A percentile compares a stretch with the other conserved stretches of the same genome.
Evolutionary conservation across 2,888 invertebrate species (phyloP).

Genomic region (Drosophila acutilabella): DNA sequence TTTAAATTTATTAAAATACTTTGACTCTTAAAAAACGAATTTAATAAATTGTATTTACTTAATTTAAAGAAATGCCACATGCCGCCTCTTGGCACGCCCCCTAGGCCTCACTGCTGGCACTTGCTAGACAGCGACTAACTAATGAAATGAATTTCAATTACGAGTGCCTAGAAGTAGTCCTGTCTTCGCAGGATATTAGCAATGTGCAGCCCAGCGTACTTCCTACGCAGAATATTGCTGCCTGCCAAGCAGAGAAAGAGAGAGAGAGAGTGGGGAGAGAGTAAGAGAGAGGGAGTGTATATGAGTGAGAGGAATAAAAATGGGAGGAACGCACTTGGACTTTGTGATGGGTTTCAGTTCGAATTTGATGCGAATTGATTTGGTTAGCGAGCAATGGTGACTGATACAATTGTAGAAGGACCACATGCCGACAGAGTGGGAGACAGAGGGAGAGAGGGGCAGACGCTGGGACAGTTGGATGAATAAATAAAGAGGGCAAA

Average conservation of each 20-base stretch:
- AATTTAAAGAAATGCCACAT: constrained; percentile 22
- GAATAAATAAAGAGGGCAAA: constrained; percentile 78
- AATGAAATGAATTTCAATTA: constrained; percentile 76
- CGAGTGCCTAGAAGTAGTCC: constrained; percentile 36
- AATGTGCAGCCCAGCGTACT: constrained; percentile 74
- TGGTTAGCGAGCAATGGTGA: constrained; percentile 66
- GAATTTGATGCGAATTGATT: constrained; percentile 75
- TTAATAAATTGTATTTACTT: constrained; percentile 17
- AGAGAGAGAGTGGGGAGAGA: background rate
- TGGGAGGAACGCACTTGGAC: constrained; percentile 11
- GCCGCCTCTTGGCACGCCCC: background rate
- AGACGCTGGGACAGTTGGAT: constrained; percentile 61
- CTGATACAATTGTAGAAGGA: constrained; percentile 53
- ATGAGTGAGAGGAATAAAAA: background rate
- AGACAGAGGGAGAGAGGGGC: background rate
- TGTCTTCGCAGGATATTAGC: constrained; percentile 71
- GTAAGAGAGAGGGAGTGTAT: background rate
- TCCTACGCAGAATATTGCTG: constrained; percentile 69
- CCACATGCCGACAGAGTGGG: constrained; percentile 6
- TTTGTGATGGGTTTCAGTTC: constrained; percentile 57
- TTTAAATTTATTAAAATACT: no score
- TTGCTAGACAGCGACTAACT: constrained; percentile 18
- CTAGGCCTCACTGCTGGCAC: background rate
- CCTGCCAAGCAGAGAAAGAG: constrained; percentile 33
- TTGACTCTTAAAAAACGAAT: background rate